phyloP scores from a whole-genome alignment of 2,113 vertebrate species.

The Bolborhynchus lineola region DNA sequence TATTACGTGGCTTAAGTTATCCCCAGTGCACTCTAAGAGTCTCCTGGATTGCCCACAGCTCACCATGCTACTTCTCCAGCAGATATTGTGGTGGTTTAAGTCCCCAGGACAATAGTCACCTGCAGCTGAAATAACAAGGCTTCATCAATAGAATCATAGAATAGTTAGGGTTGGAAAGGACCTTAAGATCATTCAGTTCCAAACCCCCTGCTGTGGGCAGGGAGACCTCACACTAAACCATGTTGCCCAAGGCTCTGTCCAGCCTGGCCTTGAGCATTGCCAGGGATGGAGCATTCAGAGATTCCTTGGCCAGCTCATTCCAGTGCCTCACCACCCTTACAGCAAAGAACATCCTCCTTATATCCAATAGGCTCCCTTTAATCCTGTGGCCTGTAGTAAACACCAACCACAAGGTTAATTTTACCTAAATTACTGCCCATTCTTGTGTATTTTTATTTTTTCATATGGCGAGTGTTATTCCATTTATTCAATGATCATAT shows the following conservation, averaged over 20 bases:
- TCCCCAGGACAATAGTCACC: neutral
- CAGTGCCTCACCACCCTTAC: neutral
- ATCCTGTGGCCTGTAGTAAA: neutral
- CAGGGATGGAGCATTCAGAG: neutral
- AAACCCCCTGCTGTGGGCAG: neutral
- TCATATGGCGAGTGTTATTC: neutral
- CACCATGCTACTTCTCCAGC: neutral
- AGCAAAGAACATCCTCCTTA: neutral
- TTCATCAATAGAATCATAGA: neutral
- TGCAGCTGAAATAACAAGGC: too few species aligned
- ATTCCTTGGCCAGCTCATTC: neutral
- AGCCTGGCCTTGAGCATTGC: neutral
- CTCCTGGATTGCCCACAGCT: neutral
- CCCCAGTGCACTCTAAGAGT: neutral
- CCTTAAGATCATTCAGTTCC: neutral
- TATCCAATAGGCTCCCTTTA: neutral
- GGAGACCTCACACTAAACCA: neutral
- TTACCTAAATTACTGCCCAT: neutral
- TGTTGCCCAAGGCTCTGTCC: neutral
- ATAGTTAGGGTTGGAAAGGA: neutral
- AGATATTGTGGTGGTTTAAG: neutral
- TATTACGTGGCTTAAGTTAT: neutral
- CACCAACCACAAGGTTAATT: neutral
- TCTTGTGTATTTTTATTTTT: neutral
- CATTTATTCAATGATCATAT: neutral